Evolutionary conservation across 92 coral and sea anemone species (phyloP).

Genomic region (Siderastrea radians): DNA sequence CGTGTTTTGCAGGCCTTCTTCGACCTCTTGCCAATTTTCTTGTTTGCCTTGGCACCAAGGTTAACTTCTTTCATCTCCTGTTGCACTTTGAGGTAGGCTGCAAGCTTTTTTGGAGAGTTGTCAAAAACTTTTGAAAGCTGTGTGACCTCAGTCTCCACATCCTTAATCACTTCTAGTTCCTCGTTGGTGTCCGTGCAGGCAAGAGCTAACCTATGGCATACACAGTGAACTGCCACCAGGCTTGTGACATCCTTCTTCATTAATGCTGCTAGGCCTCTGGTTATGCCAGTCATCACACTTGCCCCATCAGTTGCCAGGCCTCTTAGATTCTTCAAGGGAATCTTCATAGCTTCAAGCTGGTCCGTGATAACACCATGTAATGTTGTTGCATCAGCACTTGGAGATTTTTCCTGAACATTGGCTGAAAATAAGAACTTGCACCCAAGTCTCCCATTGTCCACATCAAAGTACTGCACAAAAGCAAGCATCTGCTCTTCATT

Average conservation of each 20-base stretch:
- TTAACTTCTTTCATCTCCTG: conserved; percentile 11
- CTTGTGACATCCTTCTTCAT: conserved; percentile 18
- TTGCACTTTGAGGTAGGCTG: conserved; percentile 1
- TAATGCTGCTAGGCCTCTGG: conserved; percentile 30
- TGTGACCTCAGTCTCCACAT: conserved; percentile 25
- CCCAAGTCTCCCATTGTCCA: conserved; percentile 3
- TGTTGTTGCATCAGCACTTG: conserved; percentile 25
- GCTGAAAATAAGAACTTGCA: conserved; percentile 33
- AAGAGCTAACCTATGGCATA: conserved; percentile 13
- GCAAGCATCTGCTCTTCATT: conserved; percentile 6
- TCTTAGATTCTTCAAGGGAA: conserved; percentile 26
- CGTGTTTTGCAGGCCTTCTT: conserved; percentile 30
- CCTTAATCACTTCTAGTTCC: conserved; percentile 6
- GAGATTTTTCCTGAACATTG: conserved; percentile 23
- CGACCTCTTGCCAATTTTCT: conserved; percentile 1
- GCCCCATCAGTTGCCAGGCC: conserved; percentile 48
- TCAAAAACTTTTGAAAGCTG: conserved; percentile 17
- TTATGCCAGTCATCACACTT: conserved; percentile 39
- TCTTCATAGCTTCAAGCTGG: conserved; percentile 7
- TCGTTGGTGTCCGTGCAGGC: conserved; percentile 5
- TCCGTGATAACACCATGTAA: neutral
- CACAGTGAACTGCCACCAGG: conserved; percentile 18
- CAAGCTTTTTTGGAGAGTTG: conserved; percentile 20
- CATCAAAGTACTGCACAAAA: conserved; percentile 8
- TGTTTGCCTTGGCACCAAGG: conserved; percentile 10